Conservation (phyloP, 2,888 invertebrate genomes). For the Molorchus minor region DNA sequence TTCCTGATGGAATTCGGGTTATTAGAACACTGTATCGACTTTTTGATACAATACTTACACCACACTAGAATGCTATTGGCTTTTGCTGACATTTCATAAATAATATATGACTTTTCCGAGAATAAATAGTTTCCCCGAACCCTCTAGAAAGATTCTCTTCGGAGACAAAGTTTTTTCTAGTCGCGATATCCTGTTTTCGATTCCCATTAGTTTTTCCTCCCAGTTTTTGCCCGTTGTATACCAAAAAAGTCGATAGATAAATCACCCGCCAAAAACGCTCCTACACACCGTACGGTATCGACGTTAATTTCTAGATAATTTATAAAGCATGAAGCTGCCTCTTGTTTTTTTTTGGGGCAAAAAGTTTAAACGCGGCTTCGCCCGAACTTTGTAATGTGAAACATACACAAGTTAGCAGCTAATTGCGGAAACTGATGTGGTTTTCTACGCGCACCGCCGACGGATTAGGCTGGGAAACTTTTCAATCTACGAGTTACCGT, state of each 20-base stretch:
- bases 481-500: slow-evolving; percentile 18
- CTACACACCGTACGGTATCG: slow-evolving; percentile 14
- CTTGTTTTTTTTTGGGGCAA: slow-evolving; percentile 22
- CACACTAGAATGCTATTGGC: not conserved
- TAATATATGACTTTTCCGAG: not conserved
- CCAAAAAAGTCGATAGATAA: slow-evolving; percentile 17
- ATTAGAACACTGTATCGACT: no score
- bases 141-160: not conserved
- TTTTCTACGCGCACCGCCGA: slow-evolving; percentile 17
- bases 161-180: not conserved
- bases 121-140: not conserved
- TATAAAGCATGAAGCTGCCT: slow-evolving; percentile 15
- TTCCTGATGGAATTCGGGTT: no score
- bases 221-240: not conserved
- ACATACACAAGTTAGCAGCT: slow-evolving; percentile 28
- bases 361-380: slow-evolving; percentile 25
- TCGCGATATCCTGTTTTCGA: not conserved
- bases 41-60: not conserved
- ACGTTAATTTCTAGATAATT: slow-evolving; percentile 27
- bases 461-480: slow-evolving; percentile 16
- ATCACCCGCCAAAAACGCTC: slow-evolving; percentile 13
- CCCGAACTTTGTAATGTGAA: slow-evolving; percentile 32
- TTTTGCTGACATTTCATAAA: not conserved
- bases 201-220: not conserved
- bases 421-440: slow-evolving; percentile 29